A percentile compares a stretch with the other conserved stretches of the same genome.
phyloP scores from a whole-genome alignment of 2,888 invertebrate genomes.

The Agapostemon virescens region DNA sequence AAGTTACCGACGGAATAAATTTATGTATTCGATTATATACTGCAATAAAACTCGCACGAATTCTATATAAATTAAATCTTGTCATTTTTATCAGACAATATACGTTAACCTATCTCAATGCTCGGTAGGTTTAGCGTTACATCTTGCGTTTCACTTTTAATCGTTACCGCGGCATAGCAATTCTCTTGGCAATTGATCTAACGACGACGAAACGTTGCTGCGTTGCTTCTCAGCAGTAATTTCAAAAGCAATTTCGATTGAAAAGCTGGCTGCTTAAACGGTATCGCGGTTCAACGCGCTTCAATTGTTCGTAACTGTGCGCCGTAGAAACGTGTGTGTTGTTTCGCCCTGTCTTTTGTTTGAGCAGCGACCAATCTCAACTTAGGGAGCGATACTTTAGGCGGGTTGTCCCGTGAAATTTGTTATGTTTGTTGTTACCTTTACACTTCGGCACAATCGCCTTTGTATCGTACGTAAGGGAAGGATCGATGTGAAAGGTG shows the following conservation, averaged over 20 bases:
- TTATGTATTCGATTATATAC: too few species aligned
- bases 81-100: too few species aligned
- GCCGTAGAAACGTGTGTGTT: background rate
- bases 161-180: background rate
- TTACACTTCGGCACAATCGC: background rate
- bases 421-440: background rate
- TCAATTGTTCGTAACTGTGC: constrained; percentile 1
- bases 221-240: constrained; percentile 8
- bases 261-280: constrained; percentile 7
- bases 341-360: background rate
- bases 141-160: too few species aligned
- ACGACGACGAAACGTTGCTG: background rate
- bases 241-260: constrained; percentile 24
- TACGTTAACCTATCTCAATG: too few species aligned
- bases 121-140: too few species aligned
- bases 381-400: background rate
- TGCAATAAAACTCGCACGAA: too few species aligned
- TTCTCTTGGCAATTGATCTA: background rate
- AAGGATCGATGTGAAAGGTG: background rate
- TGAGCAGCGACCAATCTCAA: background rate
- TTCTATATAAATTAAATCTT: too few species aligned
- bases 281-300: constrained; percentile 6
- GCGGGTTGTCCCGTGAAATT: background rate
- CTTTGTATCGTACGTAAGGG: background rate
- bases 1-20: too few species aligned